Base-by-base conservation (phyloP, 2,113 vertebrate species). In the Sinocyclocheilus maitianheensis region DNA sequence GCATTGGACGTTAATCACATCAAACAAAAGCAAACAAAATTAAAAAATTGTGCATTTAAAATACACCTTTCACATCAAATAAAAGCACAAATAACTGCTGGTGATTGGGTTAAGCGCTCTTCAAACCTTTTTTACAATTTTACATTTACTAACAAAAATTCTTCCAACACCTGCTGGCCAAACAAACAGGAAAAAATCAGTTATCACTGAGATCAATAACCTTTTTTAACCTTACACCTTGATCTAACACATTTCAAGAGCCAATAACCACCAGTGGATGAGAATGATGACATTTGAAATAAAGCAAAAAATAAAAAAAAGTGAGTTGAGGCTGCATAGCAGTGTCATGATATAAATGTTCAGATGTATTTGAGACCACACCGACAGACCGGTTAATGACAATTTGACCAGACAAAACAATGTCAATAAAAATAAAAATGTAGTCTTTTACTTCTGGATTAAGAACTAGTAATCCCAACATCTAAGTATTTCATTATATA, bases 271-370 rank as follows among this genome's bases (percentile, higher is more conserved):
- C 81, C 58, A 24, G 77, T 72, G 24, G 18, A 84, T 81, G 58
- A 75, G 53, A 80, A 71, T 11, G 46, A 37, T n/a, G n/a, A 62
- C 55, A 9, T 55, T 12, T 58, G 3, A 62, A 63, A 80, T 63
- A 5, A 72, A 80, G 43, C 4, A 43, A 34, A 48, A 87, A 9
- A 46, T 26, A 1, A 78, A 71, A 30, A 63, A 60, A 69, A 72
- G 4, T 77, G 74, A n/a, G 95, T 92, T 93, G 94, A 93, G 93
- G 92, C 94, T 95, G 92, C 91, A 94, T 94, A 91, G 93, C 95
- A 95, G 91, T 93, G 93, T 95, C 63, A 89, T 89, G 94, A 94
- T 93, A 93, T 86, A 86, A 95, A 84, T 20, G 92, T 85, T 92
- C 82, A 81, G 87, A 89, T 89, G 81, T 86, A 92, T 77, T 76